Percentiles rank a stretch among this genome's conserved stretches.
Evolutionary conservation across 2,888 invertebrate genomes (phyloP).

Genomic region (Pachycephus smyrnensis): DNA sequence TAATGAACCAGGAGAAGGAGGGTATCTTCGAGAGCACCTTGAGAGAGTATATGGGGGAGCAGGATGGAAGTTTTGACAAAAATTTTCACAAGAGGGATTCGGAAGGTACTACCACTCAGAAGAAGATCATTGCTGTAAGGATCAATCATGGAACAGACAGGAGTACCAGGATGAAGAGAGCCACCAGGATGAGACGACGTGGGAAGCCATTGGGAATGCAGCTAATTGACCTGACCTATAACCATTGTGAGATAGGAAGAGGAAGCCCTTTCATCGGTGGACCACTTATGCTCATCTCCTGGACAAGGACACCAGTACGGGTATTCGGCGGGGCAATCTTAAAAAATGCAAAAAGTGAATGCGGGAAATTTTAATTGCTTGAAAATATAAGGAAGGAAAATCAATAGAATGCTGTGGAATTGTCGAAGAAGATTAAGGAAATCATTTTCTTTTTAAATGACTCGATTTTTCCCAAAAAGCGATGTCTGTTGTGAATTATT

Average conservation of each 20-base stretch:
- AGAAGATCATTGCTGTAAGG: neutral
- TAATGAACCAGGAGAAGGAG: neutral
- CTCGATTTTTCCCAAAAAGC: neutral
- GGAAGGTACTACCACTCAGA: no score
- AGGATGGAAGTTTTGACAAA: neutral
- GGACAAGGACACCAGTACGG: slow-evolving; percentile 76
- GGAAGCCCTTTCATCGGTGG: slow-evolving; percentile 68
- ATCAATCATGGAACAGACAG: neutral
- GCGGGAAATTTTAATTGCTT: slow-evolving; percentile 69
- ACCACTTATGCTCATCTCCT: slow-evolving; percentile 71
- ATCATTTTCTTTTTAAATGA: neutral
- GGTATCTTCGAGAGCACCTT: slow-evolving; percentile 12
- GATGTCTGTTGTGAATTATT: neutral
- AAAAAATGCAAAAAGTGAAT: slow-evolving; percentile 72
- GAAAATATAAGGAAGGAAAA: neutral
- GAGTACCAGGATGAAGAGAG: neutral
- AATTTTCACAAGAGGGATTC: neutral
- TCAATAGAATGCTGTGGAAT: neutral
- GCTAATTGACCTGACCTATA: slow-evolving; percentile 67
- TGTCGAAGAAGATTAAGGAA: neutral
- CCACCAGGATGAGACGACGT: slow-evolving; percentile 8
- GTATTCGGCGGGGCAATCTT: slow-evolving; percentile 77
- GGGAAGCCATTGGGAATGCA: slow-evolving; percentile 65
- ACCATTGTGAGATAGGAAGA: slow-evolving; percentile 66
- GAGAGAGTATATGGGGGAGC: slow-evolving; percentile 4